Evolutionary conservation across 2,797 vertebrate genomes (phyloP), one percentile per base, ranked within the genome.

Genomic region (Gambusia yucatana): DNA sequence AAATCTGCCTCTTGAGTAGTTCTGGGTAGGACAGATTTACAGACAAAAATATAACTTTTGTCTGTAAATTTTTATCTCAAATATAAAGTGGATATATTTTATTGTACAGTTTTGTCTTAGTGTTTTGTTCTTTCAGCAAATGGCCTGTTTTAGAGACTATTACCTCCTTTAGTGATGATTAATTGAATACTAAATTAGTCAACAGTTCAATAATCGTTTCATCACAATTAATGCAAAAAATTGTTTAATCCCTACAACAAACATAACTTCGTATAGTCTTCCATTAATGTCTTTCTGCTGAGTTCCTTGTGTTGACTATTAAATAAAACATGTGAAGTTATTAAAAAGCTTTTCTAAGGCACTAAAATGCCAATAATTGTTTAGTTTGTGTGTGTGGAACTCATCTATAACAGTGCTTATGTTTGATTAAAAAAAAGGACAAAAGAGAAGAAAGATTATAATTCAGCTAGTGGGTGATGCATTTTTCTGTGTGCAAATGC

Each of bases 401-500:
- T 69, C 25, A n/a, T 43, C 22, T 43, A 69, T 13, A 69, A 25
- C 1, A 69, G 65, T 13, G 25, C 9, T 43, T 6, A 43, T 69
- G 4, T n/a, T 43, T 13, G 4, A 43, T 25, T 2, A 65, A 39
- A 65, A 36, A 9, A 39, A 67, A 22, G 25, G 9, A 22, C 2
- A 6, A 39, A 39, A 39, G 20, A 30, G 36, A 76, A 36, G 36
- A 28, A 46, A 4, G 9, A 0, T 28, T 44, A 22, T 52, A 13
- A 59, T 36, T 57, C 22, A 73, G 14, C 2, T 63, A 50, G 74
- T 55, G 79, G 50, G 61, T 59, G 77, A 55, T 63, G 73, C 57
- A n/a, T 28, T 46, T 78, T 82, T 22, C 41, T 78, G 79, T 69
- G 63, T 46, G 44, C 11, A 46, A 46, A 46, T 80, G 72, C 77